These are phyloP conservation scores for Tetramorium parvispinum DNA, from an alignment of 1,140 invertebrate genomes.

Conservation along the genomic window DNA sequence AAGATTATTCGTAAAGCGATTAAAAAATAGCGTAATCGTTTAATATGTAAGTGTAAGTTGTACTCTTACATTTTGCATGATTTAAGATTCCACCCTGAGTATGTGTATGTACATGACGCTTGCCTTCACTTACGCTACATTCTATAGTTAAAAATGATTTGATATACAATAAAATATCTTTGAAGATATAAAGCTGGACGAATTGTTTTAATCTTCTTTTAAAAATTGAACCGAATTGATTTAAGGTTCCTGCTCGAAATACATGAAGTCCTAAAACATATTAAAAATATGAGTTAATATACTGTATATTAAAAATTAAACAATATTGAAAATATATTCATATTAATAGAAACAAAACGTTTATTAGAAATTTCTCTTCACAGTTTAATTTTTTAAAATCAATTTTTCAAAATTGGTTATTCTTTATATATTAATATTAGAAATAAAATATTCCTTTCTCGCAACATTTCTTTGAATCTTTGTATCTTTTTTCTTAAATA, in stretches of 20 bases:
- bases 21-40: not conserved
- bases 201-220: not conserved
- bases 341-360: not conserved
- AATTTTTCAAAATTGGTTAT: too few species aligned
- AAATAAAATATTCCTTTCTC: not conserved
- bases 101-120: not conserved
- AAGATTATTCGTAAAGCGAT: not conserved
- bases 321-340: not conserved
- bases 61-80: not conserved
- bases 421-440: not conserved
- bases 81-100: not conserved
- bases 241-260: constrained; percentile 84
- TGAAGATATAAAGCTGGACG: not conserved
- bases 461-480: too few species aligned
- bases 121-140: not conserved
- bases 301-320: constrained; percentile 5
- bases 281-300: not conserved
- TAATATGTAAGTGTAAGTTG: not conserved
- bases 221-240: not conserved
- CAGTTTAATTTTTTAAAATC: not conserved
- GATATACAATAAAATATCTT: not conserved
- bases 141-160: not conserved
- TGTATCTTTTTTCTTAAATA: not conserved
- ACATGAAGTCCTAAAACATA: constrained; percentile 90
- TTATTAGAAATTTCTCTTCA: not conserved